Evolutionary conservation across 2,113 vertebrate species (phyloP).

Genomic region (Vombatus ursinus): DNA sequence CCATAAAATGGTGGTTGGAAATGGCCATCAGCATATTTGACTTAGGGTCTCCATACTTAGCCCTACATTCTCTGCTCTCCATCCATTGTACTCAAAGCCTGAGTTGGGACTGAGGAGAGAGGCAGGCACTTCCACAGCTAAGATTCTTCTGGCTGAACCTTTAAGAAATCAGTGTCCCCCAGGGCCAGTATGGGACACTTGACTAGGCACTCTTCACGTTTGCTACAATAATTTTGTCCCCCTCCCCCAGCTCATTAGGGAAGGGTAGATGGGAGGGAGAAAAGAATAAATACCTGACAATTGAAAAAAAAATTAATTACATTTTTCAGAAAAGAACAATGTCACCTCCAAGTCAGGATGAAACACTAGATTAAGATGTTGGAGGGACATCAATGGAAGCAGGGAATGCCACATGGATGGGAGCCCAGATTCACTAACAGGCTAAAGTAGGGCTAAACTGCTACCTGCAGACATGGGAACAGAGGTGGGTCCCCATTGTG

Average conservation of each 20-base stretch:
- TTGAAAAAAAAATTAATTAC: neutral
- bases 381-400: neutral
- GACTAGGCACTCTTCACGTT: neutral
- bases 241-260: neutral
- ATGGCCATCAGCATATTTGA: neutral
- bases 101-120: neutral
- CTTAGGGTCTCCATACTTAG: neutral
- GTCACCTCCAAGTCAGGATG: neutral
- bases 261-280: neutral
- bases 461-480: neutral
- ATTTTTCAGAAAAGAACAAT: neutral
- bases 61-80: too few species aligned
- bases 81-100: neutral
- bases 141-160: neutral
- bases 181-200: neutral
- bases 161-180: neutral
- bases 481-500: neutral
- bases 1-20: neutral
- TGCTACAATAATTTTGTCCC: neutral
- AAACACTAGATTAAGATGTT: neutral
- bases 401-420: neutral
- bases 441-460: neutral
- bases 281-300: neutral
- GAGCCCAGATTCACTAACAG: neutral
- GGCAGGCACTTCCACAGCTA: neutral